These are phyloP conservation scores for Dorcus hopei DNA, from an alignment of 2,888 invertebrate genomes.

Conservation along the genomic window DNA sequence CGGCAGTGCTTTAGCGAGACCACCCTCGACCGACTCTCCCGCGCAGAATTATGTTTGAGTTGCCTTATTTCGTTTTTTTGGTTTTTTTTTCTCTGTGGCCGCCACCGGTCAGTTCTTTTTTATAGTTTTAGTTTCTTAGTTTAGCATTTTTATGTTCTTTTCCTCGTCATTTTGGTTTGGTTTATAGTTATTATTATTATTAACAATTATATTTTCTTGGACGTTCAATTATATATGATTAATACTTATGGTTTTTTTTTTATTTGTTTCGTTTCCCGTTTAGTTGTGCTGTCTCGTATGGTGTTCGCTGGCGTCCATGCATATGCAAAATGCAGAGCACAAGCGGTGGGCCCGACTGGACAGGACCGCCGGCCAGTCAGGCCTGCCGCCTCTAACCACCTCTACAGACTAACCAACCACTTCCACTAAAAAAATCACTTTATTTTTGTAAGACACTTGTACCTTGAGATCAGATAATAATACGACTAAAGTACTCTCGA, in stretches of 20 bases:
- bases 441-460: constrained; percentile 44
- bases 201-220: constrained; percentile 29
- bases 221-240: constrained; percentile 27
- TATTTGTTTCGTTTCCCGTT: constrained; percentile 5
- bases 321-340: constrained; percentile 29
- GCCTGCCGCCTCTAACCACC: constrained; percentile 33
- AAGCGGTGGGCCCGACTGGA: constrained; percentile 21
- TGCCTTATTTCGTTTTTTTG: constrained; percentile 17
- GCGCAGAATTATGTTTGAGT: constrained; percentile 9
- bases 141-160: constrained; percentile 21
- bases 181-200: constrained; percentile 15
- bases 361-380: not conserved
- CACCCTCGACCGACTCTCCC: constrained; percentile 30
- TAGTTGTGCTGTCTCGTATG: constrained; percentile 44
- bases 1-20: constrained; percentile 46
- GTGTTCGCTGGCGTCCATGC: constrained; percentile 41
- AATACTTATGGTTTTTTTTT: constrained; percentile 32
- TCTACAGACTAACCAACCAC: constrained; percentile 47
- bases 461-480: constrained; percentile 38
- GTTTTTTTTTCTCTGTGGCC: constrained; percentile 22
- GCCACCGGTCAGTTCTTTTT: constrained; percentile 20
- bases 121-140: constrained; percentile 30
- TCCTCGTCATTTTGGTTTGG: constrained; percentile 13
- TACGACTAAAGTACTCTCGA: constrained; percentile 28
- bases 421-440: constrained; percentile 43